Evolutionary conservation across 2,113 vertebrate species (phyloP).

Genomic region (Ceyx margarethae): DNA sequence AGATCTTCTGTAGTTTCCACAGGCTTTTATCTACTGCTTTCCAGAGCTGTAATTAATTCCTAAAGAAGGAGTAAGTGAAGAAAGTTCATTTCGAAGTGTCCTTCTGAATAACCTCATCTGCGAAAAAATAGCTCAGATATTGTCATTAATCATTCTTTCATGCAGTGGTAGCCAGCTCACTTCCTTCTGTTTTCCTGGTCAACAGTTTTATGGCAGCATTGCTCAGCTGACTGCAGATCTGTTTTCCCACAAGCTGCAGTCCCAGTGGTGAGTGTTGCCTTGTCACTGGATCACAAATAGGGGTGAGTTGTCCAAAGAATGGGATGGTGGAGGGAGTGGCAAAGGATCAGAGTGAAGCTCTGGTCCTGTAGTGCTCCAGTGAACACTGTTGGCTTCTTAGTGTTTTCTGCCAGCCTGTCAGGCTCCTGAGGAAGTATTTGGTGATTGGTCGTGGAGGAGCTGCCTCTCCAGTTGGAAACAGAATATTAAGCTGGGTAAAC

Average conservation of each 20-base stretch:
- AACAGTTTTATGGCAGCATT: not conserved
- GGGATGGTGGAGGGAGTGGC: not conserved
- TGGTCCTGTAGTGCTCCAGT: not conserved
- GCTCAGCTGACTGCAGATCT: not conserved
- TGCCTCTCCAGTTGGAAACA: not conserved
- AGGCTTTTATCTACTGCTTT: conserved; percentile 10
- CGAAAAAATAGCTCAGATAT: conserved; percentile 29
- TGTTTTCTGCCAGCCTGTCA: not conserved
- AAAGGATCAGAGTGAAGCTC: not conserved
- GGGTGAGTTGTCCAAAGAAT: not conserved
- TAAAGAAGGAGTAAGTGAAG: conserved; percentile 14
- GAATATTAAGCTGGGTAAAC: not conserved
- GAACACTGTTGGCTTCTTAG: not conserved
- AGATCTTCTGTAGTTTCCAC: not conserved
- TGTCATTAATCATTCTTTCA: conserved; percentile 26
- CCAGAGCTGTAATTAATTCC: not conserved
- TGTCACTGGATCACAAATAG: not conserved
- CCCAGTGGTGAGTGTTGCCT: not conserved
- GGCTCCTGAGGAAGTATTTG: not conserved
- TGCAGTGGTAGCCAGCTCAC: not conserved
- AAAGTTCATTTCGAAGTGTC: conserved; percentile 42
- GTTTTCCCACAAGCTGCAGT: not conserved
- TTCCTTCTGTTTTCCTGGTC: not conserved
- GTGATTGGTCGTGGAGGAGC: not conserved
- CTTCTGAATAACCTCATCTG: conserved; percentile 53